Percentiles rank a stretch among this genome's conserved stretches.
phyloP scores from a whole-genome alignment of 2,113 vertebrate species.

The Chrysochloris asiatica region DNA sequence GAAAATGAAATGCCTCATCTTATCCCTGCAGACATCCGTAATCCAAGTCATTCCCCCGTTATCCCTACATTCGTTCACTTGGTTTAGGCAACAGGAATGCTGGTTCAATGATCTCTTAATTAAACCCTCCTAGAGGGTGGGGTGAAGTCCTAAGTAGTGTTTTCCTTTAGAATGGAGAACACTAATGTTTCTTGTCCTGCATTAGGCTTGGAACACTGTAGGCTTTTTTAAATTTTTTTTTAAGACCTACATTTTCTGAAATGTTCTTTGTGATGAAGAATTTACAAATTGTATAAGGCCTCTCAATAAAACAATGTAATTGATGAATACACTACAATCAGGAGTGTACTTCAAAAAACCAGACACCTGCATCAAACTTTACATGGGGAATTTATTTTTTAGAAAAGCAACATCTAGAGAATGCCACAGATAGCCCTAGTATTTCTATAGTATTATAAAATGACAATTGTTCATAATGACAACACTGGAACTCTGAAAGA shows the following conservation, averaged over 20 bases:
- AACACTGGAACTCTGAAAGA: constrained; percentile 54
- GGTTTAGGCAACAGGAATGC: neutral
- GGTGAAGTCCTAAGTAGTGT: neutral
- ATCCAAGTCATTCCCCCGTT: neutral
- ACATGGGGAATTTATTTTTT: constrained; percentile 68
- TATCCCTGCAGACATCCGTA: neutral
- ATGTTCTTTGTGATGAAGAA: neutral
- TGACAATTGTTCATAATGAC: constrained; percentile 43
- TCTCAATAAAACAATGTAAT: neutral
- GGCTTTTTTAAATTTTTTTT: too few relatives aligned
- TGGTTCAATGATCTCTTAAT: neutral
- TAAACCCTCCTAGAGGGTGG: neutral
- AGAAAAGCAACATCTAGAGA: constrained; percentile 72
- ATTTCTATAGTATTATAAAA: constrained; percentile 55
- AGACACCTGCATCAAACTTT: neutral
- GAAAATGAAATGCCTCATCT: neutral
- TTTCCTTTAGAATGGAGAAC: neutral
- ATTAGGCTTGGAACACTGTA: too few relatives aligned
- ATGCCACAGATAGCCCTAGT: constrained; percentile 39
- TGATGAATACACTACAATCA: constrained; percentile 11
- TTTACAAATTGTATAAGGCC: constrained; percentile 13
- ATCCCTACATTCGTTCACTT: neutral
- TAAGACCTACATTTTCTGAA: constrained; percentile 42
- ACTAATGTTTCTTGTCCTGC: neutral
- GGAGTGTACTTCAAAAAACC: constrained; percentile 40